Evolutionary conservation across 2,797 vertebrate species (phyloP).

Genomic region (Myotis planiceps): DNA sequence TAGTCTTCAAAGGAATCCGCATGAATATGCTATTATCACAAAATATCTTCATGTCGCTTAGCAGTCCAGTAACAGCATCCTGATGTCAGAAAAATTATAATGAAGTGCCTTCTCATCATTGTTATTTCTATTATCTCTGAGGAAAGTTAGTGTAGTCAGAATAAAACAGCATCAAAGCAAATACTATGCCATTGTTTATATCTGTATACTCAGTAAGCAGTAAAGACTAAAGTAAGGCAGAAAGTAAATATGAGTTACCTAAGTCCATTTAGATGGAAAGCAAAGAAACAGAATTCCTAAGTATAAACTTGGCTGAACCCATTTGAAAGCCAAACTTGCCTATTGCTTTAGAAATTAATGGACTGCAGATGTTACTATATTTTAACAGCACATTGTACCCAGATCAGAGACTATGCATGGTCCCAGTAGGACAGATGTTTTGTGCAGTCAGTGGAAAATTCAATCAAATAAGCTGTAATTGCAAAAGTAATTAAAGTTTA

Average conservation of each 20-base stretch:
- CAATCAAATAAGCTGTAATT: constrained; percentile 82
- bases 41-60: neutral
- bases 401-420: constrained; percentile 69
- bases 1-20: neutral
- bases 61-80: neutral
- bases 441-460: constrained; percentile 83
- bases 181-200: constrained; percentile 12
- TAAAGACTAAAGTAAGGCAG: constrained; percentile 61
- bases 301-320: constrained; percentile 24
- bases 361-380: constrained; percentile 70
- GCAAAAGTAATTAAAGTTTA: constrained; percentile 84
- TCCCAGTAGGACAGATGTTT: constrained; percentile 80
- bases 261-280: constrained; percentile 26
- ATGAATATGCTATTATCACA: neutral
- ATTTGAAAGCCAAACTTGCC: constrained; percentile 62
- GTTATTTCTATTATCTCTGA: neutral
- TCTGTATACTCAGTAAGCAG: neutral
- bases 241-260: constrained; percentile 16
- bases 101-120: neutral
- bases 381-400: constrained; percentile 69
- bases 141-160: neutral
- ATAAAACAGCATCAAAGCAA: constrained; percentile 1
- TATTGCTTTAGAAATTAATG: constrained; percentile 72
- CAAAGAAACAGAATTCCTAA: constrained; percentile 55
- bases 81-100: constrained; percentile 6